Evolutionary conservation across 2,113 vertebrate species (phyloP).

Genomic region (Melanotaenia duboulayi): DNA sequence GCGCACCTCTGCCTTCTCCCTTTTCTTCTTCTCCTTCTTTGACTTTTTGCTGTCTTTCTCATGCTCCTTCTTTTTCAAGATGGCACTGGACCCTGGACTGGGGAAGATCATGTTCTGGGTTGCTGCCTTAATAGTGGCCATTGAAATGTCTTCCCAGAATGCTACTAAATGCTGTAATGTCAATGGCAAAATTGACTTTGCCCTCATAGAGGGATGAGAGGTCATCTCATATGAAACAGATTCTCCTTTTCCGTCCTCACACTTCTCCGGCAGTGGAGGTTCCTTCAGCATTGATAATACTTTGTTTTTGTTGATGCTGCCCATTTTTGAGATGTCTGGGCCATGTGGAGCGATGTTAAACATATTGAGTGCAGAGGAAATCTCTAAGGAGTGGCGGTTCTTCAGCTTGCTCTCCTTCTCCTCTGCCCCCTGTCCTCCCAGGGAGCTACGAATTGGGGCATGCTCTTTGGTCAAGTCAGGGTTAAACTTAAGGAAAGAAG

Average conservation of each 20-base stretch:
- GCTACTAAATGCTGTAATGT: conserved; percentile 97
- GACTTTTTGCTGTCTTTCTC: conserved; percentile 95
- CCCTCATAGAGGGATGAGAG: conserved; percentile 84
- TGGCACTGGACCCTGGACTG: conserved; percentile 96
- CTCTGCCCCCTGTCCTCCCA: conserved; percentile 88
- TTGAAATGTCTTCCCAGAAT: conserved; percentile 98
- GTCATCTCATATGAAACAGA: conserved; percentile 87
- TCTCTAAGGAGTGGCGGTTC: conserved; percentile 97
- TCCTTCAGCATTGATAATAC: conserved; percentile 99
- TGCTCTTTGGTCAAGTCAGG: conserved; percentile 97
- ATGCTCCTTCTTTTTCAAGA: conserved; percentile 96
- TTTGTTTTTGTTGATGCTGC: conserved; percentile 99
- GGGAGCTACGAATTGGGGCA: conserved; percentile 93
- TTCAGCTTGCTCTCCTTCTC: conserved; percentile 97
- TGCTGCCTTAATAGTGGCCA: conserved; percentile 98
- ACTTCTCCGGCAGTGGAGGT: conserved; percentile 94
- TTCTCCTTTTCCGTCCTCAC: conserved; percentile 93
- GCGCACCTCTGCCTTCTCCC: conserved; percentile 94
- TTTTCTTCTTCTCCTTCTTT: conserved; percentile 99
- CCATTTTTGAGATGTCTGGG: conserved; percentile 99
- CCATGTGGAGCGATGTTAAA: conserved; percentile 97
- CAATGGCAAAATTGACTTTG: conserved; percentile 92
- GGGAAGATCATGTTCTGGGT: conserved; percentile 99
- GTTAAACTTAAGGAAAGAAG: conserved; percentile 98
- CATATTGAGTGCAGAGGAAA: conserved; percentile 98